phyloP scores from a whole-genome alignment of 2,888 invertebrate genomes.

The Calameuta pallipes region DNA sequence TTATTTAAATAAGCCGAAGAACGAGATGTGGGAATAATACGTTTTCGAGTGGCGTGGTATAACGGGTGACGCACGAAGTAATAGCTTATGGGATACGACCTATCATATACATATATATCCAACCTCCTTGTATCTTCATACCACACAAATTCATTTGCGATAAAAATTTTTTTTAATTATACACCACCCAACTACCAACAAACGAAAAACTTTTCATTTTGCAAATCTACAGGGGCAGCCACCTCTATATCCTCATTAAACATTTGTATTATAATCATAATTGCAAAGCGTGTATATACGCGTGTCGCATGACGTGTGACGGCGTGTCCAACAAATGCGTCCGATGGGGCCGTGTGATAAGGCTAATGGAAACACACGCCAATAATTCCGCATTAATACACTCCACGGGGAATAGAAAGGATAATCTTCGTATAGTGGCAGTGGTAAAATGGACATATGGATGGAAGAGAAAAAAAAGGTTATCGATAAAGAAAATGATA shows the following conservation, averaged over 20 bases:
- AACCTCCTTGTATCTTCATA: background rate
- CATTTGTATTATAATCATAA: background rate
- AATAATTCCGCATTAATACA: constrained; percentile 45
- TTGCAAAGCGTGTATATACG: constrained; percentile 8
- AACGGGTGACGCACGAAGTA: background rate
- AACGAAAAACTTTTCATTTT: background rate
- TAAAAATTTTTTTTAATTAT: background rate
- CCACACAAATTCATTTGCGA: background rate
- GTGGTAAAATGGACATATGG: background rate
- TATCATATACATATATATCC: background rate
- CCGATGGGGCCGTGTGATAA: constrained; percentile 36
- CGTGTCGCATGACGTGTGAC: constrained; percentile 30
- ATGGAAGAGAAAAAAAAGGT: background rate
- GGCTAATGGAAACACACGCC: constrained; percentile 52
- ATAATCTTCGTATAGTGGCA: background rate
- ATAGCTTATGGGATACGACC: background rate
- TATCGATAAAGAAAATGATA: background rate
- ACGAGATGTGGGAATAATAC: background rate
- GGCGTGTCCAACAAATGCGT: constrained; percentile 31
- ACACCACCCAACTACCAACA: too few relatives aligned
- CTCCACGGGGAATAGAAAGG: background rate
- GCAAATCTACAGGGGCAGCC: background rate
- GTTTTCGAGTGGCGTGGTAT: background rate
- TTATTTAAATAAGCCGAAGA: constrained; percentile 50
- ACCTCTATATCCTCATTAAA: background rate